Evolutionary conservation across 2,888 invertebrate genomes (phyloP).

Genomic region (Colostygia pectinataria): DNA sequence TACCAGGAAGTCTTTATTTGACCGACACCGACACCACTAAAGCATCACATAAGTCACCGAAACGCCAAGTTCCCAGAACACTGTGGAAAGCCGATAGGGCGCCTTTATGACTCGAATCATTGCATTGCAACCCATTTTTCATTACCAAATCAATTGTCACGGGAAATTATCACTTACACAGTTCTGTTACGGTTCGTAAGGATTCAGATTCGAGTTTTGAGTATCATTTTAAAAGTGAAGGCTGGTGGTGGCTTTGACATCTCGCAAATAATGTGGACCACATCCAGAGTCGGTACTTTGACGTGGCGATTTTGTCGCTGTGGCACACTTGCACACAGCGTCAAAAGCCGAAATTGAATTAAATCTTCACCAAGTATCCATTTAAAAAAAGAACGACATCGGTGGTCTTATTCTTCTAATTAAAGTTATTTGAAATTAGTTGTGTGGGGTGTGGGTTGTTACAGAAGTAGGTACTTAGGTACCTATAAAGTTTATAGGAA

Average conservation of each 20-base stretch:
- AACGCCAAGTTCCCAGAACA: constrained; percentile 66
- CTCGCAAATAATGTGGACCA: constrained; percentile 64
- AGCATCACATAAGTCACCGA: constrained; percentile 49
- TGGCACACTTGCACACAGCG: background rate
- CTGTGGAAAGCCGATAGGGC: constrained; percentile 72
- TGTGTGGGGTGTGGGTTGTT: too few species aligned
- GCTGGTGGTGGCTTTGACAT: constrained; percentile 65
- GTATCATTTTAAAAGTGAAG: constrained; percentile 32
- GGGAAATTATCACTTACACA: constrained; percentile 31
- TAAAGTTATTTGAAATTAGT: too few species aligned
- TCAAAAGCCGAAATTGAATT: constrained; percentile 27
- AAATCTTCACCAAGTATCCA: constrained; percentile 24
- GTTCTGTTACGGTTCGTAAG: background rate
- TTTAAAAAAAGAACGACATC: constrained; percentile 16
- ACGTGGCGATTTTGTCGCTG: constrained; percentile 40
- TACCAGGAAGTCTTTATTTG: constrained; percentile 70
- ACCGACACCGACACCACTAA: constrained; percentile 54
- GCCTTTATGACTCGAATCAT: constrained; percentile 53
- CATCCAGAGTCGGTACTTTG: constrained; percentile 55
- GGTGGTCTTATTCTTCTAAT: constrained; percentile 16
- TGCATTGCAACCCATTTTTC: constrained; percentile 33
- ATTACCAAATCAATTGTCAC: constrained; percentile 12
- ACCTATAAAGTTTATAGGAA: too few species aligned
- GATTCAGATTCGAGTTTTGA: constrained; percentile 13
- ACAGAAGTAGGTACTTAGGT: too few species aligned